Evolutionary conservation across 2,797 vertebrate species (phyloP).

Genomic region (Trematomus bernacchii): DNA sequence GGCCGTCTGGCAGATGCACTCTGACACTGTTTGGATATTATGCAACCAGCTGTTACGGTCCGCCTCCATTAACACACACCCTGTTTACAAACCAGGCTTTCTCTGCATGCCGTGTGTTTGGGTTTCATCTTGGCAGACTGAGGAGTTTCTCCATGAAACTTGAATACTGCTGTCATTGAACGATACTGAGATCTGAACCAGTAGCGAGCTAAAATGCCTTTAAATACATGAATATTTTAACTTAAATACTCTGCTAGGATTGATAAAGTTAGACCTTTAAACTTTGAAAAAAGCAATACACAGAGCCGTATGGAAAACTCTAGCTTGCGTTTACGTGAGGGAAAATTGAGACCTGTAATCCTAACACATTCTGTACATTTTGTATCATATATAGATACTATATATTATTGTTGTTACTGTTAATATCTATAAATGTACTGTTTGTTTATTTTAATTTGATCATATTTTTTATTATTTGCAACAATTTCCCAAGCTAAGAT

Average conservation of each 20-base stretch:
- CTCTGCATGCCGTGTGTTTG: slow-evolving; percentile 15
- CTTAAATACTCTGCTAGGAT: not conserved
- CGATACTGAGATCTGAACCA: not conserved
- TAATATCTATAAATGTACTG: too few relatives aligned
- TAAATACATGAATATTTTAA: not conserved
- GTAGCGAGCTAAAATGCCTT: not conserved
- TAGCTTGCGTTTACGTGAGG: not conserved
- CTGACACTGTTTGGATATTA: slow-evolving; percentile 16
- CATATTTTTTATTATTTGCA: too few relatives aligned
- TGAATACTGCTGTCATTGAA: slow-evolving; percentile 22
- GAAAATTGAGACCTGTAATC: too few relatives aligned
- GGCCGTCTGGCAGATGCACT: not conserved
- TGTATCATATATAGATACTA: too few relatives aligned
- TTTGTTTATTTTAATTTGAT: too few relatives aligned
- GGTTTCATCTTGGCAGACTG: slow-evolving; percentile 21
- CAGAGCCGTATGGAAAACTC: not conserved
- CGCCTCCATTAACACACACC: not conserved
- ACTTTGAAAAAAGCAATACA: not conserved
- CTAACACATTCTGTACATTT: too few relatives aligned
- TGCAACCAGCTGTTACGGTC: slow-evolving; percentile 8
- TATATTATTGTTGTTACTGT: too few relatives aligned
- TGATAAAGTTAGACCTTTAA: not conserved
- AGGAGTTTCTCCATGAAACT: slow-evolving; percentile 23
- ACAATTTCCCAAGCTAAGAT: too few relatives aligned
- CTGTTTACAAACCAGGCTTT: slow-evolving; percentile 12